Evolutionary conservation across 2,113 vertebrate genomes (phyloP).

Genomic region (Actenoides lindsayi): DNA sequence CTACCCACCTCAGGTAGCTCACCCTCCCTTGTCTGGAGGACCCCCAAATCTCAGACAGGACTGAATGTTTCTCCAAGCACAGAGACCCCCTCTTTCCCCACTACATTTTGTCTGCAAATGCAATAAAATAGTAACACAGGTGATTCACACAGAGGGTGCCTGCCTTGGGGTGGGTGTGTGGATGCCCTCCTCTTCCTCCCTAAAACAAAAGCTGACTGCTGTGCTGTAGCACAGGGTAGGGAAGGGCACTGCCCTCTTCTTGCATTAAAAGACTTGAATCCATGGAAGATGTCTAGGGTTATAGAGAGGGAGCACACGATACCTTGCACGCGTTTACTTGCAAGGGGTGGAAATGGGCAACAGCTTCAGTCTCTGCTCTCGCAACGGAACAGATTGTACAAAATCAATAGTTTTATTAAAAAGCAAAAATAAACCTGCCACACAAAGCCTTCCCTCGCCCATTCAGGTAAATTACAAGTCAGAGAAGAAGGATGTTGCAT

Average conservation of each 20-base stretch:
- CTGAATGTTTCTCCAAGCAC: rapidly evolving
- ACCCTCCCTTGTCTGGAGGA: not conserved
- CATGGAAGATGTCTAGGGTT: not conserved
- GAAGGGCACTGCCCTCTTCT: rapidly evolving
- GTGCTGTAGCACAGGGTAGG: too few relatives aligned
- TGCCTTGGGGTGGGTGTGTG: rapidly evolving
- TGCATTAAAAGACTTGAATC: not conserved
- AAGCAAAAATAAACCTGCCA: not conserved
- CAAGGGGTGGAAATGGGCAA: not conserved
- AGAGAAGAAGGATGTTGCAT: not conserved
- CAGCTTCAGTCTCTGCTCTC: not conserved
- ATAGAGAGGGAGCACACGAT: not conserved
- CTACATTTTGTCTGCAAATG: not conserved
- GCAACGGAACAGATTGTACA: not conserved
- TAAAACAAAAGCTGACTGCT: not conserved
- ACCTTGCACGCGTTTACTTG: not conserved
- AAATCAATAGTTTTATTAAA: conserved; percentile 2
- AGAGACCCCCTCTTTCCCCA: rapidly evolving
- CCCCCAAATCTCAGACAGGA: not conserved
- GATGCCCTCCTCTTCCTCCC: not conserved
- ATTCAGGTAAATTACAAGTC: not conserved
- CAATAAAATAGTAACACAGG: not conserved
- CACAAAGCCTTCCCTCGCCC: not conserved
- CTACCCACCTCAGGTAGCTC: not conserved
- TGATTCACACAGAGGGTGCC: not conserved